These are phyloP conservation scores for Dryoscopus gambensis DNA, from an alignment of 2,113 vertebrate genomes.

Conservation along the genomic window DNA sequence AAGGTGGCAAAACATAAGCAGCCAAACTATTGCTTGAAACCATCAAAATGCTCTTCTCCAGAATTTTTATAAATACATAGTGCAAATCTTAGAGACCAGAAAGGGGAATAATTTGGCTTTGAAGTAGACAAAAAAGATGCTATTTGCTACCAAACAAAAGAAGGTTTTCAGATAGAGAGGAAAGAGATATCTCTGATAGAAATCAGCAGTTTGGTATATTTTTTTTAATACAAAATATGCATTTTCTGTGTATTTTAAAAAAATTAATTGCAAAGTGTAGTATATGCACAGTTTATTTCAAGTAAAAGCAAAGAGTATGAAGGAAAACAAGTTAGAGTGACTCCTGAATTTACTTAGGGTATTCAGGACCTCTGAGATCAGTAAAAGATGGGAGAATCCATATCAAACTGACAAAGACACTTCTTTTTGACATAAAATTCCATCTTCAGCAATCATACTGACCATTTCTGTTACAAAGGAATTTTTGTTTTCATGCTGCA, in stretches of 20 bases:
- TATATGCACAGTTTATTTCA: neutral
- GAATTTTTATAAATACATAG: neutral
- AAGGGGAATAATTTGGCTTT: neutral
- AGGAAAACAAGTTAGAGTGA: neutral
- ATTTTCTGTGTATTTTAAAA: neutral
- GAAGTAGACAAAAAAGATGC: neutral
- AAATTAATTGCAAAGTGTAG: neutral
- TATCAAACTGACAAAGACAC: neutral
- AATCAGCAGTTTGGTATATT: neutral
- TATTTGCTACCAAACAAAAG: neutral
- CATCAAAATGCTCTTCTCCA: neutral
- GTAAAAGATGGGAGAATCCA: neutral
- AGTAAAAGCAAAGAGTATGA: neutral
- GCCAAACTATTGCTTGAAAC: neutral
- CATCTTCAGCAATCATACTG: neutral
- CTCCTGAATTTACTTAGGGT: neutral
- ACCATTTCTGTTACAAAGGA: neutral
- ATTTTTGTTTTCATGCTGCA: neutral
- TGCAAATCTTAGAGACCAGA: neutral
- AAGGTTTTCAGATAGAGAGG: neutral
- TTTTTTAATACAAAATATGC: neutral
- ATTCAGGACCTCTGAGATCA: neutral
- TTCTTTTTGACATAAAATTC: neutral
- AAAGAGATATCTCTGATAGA: neutral
- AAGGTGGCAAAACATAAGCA: neutral